Percentiles rank a stretch among this genome's conserved stretches.
phyloP scores from a whole-genome alignment of 2,113 vertebrate genomes.

The Lampris incognitus region DNA sequence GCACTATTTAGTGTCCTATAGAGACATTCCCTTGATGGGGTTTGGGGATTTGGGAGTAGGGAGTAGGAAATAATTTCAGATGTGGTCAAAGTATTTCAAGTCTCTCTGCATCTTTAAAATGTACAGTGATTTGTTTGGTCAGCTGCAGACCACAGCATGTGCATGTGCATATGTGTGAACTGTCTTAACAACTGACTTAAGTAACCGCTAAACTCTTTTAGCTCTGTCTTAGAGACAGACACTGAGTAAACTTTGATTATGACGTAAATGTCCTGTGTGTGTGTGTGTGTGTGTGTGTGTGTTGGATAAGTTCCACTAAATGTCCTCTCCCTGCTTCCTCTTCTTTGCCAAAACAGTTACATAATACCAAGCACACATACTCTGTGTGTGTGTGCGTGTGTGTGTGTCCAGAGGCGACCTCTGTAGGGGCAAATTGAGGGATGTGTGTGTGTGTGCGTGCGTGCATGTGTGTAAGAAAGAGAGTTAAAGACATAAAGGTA shows the following conservation, averaged over 20 bases:
- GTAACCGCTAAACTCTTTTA: not conserved
- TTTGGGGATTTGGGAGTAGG: too few species aligned
- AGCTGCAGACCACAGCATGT: not conserved
- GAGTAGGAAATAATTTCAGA: too few species aligned
- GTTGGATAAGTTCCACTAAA: constrained; percentile 29
- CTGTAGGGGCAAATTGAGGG: constrained; percentile 34
- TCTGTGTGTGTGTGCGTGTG: constrained; percentile 8
- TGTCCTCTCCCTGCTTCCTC: constrained; percentile 40
- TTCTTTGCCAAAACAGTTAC: constrained; percentile 42
- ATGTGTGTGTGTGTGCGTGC: constrained; percentile 22
- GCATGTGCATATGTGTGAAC: not conserved
- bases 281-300: not conserved
- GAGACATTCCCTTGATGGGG: too few species aligned
- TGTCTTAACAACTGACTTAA: not conserved
- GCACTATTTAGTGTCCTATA: too few species aligned
- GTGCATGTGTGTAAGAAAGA: not conserved
- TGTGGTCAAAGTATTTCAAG: not conserved
- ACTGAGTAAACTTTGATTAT: not conserved
- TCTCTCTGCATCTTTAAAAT: not conserved
- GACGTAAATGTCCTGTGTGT: not conserved
- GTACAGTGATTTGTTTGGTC: not conserved
- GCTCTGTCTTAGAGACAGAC: not conserved
- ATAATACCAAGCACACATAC: constrained; percentile 46
- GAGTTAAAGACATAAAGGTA: not conserved
- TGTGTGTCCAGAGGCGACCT: constrained; percentile 54